Conservation (phyloP, 2,888 invertebrate genomes). For the Amblyjoppa proteus region DNA sequence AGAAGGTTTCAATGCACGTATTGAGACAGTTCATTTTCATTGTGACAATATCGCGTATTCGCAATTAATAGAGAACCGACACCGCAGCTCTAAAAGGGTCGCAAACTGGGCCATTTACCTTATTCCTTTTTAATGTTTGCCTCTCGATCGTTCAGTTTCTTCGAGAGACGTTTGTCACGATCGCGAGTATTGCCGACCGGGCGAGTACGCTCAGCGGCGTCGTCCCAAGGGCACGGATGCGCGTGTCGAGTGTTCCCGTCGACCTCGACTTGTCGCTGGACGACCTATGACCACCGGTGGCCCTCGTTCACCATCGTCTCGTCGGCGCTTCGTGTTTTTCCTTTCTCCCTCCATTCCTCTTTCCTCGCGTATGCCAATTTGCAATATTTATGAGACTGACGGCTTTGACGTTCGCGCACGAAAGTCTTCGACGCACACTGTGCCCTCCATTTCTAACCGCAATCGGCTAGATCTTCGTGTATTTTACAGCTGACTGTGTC, state of each 20-base stretch:
- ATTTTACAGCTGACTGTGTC: not conserved
- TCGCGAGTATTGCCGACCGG: conserved; percentile 10
- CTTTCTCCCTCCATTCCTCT: conserved; percentile 32
- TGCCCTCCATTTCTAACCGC: not conserved
- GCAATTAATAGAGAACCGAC: too few species aligned
- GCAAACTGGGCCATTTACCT: not conserved
- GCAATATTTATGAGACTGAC: conserved; percentile 61
- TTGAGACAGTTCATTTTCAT: too few species aligned
- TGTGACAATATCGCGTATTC: too few species aligned
- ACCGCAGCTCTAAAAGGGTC: too few species aligned
- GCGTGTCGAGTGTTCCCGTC: conserved; percentile 59
- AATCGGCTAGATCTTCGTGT: not conserved
- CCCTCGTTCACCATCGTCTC: conserved; percentile 26
- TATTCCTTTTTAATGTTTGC: not conserved
- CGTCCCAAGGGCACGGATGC: conserved; percentile 66
- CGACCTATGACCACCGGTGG: conserved; percentile 61
- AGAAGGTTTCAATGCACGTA: too few species aligned
- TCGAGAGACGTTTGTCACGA: conserved; percentile 7
- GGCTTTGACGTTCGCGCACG: conserved; percentile 1
- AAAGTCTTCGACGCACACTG: conserved; percentile 9
- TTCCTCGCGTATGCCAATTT: conserved; percentile 53
- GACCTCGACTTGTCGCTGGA: conserved; percentile 56
- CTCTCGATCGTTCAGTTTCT: conserved; percentile 9
- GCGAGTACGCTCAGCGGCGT: conserved; percentile 43
- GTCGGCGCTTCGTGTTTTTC: conserved; percentile 19